A percentile compares a stretch with the other conserved stretches of the same genome.
phyloP scores from a whole-genome alignment of 2,113 vertebrate genomes.

The sheep (Ovis aries) region ARS-UI_Ramb_v3.0 NC_056054.1:215530001-215530500 shows the following conservation, averaged over 20 bases:
- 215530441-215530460: background rate
- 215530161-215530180: background rate
- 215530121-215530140: background rate
- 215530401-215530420: constrained; percentile 14
- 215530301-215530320: background rate
- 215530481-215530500: background rate
- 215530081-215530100: background rate
- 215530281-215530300: background rate
- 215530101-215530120: background rate
- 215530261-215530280: background rate
- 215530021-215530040: background rate
- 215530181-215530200: background rate
- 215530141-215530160: background rate
- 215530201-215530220: background rate
- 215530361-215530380: background rate
- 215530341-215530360: background rate
- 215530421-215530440: constrained; percentile 14
- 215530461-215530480: background rate
- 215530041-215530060: background rate
- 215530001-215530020: background rate
- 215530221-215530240: background rate
- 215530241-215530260: background rate
- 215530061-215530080: background rate
- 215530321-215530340: background rate
- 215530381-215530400: background rate